Evolutionary conservation across 2,888 invertebrate genomes (phyloP).

Genomic region (Tetrapedia diversipes): DNA sequence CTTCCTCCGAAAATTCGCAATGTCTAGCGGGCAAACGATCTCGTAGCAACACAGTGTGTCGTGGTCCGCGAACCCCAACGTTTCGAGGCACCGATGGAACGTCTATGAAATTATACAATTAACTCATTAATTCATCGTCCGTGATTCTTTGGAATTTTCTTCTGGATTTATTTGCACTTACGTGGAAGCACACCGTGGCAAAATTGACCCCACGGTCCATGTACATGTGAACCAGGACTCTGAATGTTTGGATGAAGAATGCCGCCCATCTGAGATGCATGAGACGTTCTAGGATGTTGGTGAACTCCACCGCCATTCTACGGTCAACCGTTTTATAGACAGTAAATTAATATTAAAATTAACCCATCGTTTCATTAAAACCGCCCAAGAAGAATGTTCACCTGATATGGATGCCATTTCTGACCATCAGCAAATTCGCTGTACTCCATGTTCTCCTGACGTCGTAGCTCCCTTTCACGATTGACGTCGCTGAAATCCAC

Average conservation of each 20-base stretch:
- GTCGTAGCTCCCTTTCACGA: conserved; percentile 60
- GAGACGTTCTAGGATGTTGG: conserved; percentile 76
- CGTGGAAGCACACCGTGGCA: conserved; percentile 77
- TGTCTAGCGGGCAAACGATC: conserved; percentile 76
- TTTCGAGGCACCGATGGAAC: conserved; percentile 69
- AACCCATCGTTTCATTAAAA: too few species aligned
- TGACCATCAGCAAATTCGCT: conserved; percentile 78
- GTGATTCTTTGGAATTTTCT: neutral
- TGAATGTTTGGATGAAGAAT: conserved; percentile 76
- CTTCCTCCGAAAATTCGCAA: conserved; percentile 75
- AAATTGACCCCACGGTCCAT: conserved; percentile 80
- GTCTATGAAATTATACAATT: conserved; percentile 44
- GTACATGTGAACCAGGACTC: conserved; percentile 67
- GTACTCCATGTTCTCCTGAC: conserved; percentile 67
- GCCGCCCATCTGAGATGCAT: conserved; percentile 75
- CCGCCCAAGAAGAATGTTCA: neutral
- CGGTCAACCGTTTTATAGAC: neutral
- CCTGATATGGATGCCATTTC: conserved; percentile 82
- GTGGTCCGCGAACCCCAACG: conserved; percentile 74
- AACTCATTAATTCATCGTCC: neutral
- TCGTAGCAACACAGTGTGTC: conserved; percentile 79
- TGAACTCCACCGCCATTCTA: conserved; percentile 77
- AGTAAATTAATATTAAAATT: too few species aligned
- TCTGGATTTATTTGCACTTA: conserved; percentile 63
- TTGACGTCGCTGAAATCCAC: conserved; percentile 51